phyloP scores from a whole-genome alignment of 2,888 invertebrate genomes.

The Macrosoma leucophasiata region DNA sequence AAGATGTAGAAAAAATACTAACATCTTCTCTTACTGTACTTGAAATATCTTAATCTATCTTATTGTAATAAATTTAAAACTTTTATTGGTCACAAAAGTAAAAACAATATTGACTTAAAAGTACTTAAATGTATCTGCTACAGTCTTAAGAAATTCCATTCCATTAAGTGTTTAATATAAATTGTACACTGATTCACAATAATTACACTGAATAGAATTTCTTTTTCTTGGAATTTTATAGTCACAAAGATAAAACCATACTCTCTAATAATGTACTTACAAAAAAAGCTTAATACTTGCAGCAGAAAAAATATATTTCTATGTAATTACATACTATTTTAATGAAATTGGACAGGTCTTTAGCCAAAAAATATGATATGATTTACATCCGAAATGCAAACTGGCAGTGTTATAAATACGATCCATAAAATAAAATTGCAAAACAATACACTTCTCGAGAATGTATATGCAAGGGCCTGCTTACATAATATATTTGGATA shows the following conservation, averaged over 20 bases:
- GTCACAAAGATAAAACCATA: slow-evolving; percentile 23
- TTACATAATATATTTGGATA: slow-evolving; percentile 32
- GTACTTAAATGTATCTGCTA: slow-evolving; percentile 53
- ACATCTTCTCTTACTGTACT: slow-evolving; percentile 61
- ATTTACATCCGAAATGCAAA: slow-evolving; percentile 49
- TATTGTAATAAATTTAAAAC: slow-evolving; percentile 53
- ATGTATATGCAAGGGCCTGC: slow-evolving; percentile 53
- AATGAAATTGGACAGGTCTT: slow-evolving; percentile 17
- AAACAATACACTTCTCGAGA: slow-evolving; percentile 36
- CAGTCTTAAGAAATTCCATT: slow-evolving; percentile 53
- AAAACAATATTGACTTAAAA: slow-evolving; percentile 56
- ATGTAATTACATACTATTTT: slow-evolving; percentile 18
- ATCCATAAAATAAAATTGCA: slow-evolving; percentile 36
- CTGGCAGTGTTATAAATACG: slow-evolving; percentile 45
- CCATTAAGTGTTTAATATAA: slow-evolving; percentile 11
- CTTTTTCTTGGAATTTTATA: slow-evolving; percentile 15
- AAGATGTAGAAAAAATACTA: slow-evolving; percentile 60
- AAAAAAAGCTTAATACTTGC: slow-evolving; percentile 2
- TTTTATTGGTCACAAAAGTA: slow-evolving; percentile 70
- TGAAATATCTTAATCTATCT: slow-evolving; percentile 59
- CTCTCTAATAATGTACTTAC: slow-evolving; percentile 2
- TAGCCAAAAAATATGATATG: slow-evolving; percentile 12
- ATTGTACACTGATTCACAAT: slow-evolving; percentile 10
- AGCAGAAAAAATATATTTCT: slow-evolving; percentile 8
- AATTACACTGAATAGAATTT: slow-evolving; percentile 9